These are phyloP conservation scores for Epinephelus moara DNA, from an alignment of 2,113 vertebrate species.

Conservation along the genomic window DNA sequence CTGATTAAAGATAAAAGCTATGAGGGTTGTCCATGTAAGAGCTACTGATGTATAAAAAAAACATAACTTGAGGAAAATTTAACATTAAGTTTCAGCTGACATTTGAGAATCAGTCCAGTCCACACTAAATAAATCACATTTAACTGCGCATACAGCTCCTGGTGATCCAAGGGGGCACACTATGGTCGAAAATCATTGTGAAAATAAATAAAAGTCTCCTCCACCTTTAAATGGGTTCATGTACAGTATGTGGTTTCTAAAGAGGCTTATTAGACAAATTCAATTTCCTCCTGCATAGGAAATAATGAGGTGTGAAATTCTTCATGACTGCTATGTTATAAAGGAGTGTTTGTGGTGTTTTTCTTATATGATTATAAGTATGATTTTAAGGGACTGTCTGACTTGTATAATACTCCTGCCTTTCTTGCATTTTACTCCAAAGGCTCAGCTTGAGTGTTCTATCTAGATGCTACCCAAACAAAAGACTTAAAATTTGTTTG, in stretches of 20 bases:
- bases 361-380: not conserved
- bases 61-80: not conserved
- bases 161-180: not conserved
- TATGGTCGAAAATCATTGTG: not conserved
- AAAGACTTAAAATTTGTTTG: not conserved
- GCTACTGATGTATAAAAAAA: not conserved
- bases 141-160: not conserved
- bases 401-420: not conserved
- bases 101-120: not conserved
- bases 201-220: not conserved
- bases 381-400: not conserved
- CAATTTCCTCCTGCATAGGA: not conserved
- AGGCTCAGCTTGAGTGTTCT: not conserved
- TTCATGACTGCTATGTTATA: not conserved
- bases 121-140: not conserved
- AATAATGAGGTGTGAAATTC: not conserved
- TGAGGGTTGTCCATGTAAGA: not conserved
- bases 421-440: not conserved
- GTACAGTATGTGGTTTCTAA: not conserved
- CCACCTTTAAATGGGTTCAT: not conserved
- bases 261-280: not conserved
- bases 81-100: not conserved
- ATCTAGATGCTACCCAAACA: not conserved
- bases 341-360: not conserved
- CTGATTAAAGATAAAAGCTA: not conserved